phyloP scores from a whole-genome alignment of 2,113 vertebrate species.

The Sturnira hondurensis region DNA sequence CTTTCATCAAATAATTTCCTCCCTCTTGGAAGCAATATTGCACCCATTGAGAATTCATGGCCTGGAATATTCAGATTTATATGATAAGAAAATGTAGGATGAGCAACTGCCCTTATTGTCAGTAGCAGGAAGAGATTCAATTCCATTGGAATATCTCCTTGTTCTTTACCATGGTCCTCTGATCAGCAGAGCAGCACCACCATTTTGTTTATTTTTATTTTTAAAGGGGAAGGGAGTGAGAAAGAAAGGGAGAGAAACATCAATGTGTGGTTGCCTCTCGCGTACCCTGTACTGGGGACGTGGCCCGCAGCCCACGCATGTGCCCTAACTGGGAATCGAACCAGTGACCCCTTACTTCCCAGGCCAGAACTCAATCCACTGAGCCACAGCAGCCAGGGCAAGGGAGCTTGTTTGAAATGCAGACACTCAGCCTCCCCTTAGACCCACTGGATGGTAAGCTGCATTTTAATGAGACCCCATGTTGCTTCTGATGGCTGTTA shows the following conservation, averaged over 20 bases:
- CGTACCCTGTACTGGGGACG: too few species aligned
- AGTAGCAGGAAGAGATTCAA: neutral
- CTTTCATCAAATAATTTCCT: neutral
- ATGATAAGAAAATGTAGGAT: neutral
- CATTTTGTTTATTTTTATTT: too few species aligned
- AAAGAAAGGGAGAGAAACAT: too few species aligned
- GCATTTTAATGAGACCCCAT: neutral
- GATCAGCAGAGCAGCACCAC: neutral
- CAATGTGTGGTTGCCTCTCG: too few species aligned
- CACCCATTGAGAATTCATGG: neutral
- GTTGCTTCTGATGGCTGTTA: neutral
- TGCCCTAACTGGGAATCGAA: too few species aligned
- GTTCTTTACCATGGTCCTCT: neutral
- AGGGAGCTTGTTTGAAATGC: neutral
- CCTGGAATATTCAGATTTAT: neutral
- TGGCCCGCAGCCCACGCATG: too few species aligned
- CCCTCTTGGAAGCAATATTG: neutral
- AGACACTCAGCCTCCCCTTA: neutral
- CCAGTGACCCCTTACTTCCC: too few species aligned
- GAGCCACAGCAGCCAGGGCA: too few species aligned
- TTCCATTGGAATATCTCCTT: neutral
- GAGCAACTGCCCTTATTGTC: neutral
- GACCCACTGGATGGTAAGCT: neutral
- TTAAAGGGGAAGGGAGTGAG: too few species aligned
- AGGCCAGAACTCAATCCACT: too few species aligned